These are phyloP conservation scores for Mirounga angustirostris DNA, from an alignment of 2,113 vertebrate species.

Conservation along the genomic window DNA sequence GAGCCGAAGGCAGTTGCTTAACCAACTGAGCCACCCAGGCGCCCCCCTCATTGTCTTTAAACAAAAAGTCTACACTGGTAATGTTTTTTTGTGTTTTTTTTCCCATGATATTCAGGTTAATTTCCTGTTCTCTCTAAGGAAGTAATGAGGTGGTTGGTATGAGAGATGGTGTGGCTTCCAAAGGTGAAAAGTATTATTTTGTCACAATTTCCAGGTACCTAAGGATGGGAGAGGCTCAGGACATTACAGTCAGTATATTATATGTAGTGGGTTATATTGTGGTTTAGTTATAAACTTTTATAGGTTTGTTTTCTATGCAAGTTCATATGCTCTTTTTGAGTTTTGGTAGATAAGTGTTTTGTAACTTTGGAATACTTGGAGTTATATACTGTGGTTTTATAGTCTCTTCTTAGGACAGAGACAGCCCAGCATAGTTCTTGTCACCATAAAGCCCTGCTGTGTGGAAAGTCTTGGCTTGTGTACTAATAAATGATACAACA, in stretches of 20 bases:
- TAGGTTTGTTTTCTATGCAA: neutral
- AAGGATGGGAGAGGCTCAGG: neutral
- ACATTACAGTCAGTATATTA: neutral
- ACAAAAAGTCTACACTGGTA: neutral
- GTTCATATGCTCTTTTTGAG: neutral
- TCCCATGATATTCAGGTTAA: constrained; percentile 12
- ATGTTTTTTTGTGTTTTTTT: neutral
- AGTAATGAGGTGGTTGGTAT: neutral
- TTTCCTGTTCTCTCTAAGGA: constrained; percentile 43
- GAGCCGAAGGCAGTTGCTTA: too few relatives aligned
- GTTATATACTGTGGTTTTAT: neutral
- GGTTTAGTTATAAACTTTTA: neutral
- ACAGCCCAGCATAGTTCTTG: neutral
- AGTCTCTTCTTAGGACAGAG: neutral
- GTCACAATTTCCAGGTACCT: neutral
- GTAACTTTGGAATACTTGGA: neutral
- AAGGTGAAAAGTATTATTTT: constrained; percentile 42
- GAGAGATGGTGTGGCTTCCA: neutral
- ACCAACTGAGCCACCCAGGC: too few relatives aligned
- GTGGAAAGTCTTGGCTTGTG: neutral
- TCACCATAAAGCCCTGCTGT: neutral
- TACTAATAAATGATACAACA: neutral
- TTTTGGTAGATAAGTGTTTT: neutral
- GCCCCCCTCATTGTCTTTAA: neutral
- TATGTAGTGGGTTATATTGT: neutral